Evolutionary conservation across 1,140 invertebrate genomes (phyloP).

Genomic region (Cardiocondyla obscurior): DNA sequence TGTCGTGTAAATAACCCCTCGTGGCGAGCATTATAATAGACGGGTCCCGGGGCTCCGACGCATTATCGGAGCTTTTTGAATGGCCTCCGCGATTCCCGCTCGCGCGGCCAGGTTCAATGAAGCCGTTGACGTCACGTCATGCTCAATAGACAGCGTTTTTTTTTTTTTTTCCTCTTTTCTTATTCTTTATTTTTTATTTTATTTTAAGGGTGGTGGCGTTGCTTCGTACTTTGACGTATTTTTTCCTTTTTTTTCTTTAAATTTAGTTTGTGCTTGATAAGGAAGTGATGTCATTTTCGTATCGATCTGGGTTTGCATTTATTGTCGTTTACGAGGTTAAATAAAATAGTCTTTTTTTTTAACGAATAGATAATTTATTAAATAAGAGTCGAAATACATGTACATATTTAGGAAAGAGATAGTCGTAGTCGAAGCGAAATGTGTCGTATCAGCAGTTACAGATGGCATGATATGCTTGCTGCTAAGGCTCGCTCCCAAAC

Average conservation of each 20-base stretch:
- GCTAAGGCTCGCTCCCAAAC: not conserved
- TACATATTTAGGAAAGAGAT: not conserved
- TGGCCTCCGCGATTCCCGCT: not conserved
- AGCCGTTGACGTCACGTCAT: not conserved
- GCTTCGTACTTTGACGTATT: not conserved
- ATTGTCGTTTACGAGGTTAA: not conserved
- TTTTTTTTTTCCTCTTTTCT: too few relatives aligned
- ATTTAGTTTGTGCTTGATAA: not conserved
- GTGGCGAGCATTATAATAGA: not conserved
- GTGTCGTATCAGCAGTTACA: not conserved
- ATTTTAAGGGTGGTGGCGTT: not conserved
- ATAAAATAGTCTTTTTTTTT: not conserved
- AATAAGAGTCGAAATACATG: not conserved
- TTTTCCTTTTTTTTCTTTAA: too few relatives aligned
- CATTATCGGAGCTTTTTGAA: slow-evolving; percentile 51
- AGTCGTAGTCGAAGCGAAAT: not conserved
- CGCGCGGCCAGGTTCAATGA: not conserved
- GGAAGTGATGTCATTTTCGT: not conserved
- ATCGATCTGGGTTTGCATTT: not conserved
- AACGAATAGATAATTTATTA: not conserved
- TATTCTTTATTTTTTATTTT: not conserved
- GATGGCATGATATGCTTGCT: slow-evolving; percentile 13
- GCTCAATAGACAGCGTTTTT: not conserved
- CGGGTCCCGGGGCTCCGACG: not conserved
- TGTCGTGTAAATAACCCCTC: slow-evolving; percentile 42